phyloP scores from a whole-genome alignment of 2,888 invertebrate genomes.

The Helicoverpa assulta region DNA sequence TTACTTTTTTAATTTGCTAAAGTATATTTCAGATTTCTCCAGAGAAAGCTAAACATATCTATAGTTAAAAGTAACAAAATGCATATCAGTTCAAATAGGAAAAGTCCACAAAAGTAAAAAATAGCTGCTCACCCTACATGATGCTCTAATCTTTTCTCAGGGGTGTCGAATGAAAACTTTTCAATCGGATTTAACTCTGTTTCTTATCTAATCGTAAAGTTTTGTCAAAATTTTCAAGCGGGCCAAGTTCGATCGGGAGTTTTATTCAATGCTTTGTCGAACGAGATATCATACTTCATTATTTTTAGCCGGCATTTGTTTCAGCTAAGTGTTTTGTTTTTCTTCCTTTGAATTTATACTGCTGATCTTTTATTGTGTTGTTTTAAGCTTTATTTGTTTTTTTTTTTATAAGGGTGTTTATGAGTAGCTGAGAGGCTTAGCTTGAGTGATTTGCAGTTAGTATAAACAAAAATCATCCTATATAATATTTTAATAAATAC shows the following conservation, averaged over 20 bases:
- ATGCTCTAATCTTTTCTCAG: slow-evolving; percentile 77
- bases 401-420: no score
- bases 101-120: neutral
- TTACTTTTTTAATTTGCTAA: no score
- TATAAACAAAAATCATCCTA: no score
- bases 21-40: no score
- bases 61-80: no score
- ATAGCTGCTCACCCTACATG: slow-evolving; percentile 41
- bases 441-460: no score
- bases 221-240: slow-evolving; percentile 81
- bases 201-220: slow-evolving; percentile 84
- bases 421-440: no score
- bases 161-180: slow-evolving; percentile 81
- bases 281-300: slow-evolving; percentile 55
- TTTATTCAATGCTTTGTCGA: slow-evolving; percentile 47
- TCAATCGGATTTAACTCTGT: slow-evolving; percentile 83
- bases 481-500: no score
- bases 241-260: slow-evolving; percentile 67
- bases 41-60: neutral
- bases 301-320: slow-evolving; percentile 44
- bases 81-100: neutral
- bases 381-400: neutral
- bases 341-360: slow-evolving; percentile 4
- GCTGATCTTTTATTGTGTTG: neutral
- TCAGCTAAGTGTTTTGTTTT: slow-evolving; percentile 23